Percentiles rank a stretch among this genome's conserved stretches.
These are phyloP conservation scores for Microchirus variegatus DNA, from an alignment of 2,797 vertebrate genomes.

Conservation along the genomic window DNA sequence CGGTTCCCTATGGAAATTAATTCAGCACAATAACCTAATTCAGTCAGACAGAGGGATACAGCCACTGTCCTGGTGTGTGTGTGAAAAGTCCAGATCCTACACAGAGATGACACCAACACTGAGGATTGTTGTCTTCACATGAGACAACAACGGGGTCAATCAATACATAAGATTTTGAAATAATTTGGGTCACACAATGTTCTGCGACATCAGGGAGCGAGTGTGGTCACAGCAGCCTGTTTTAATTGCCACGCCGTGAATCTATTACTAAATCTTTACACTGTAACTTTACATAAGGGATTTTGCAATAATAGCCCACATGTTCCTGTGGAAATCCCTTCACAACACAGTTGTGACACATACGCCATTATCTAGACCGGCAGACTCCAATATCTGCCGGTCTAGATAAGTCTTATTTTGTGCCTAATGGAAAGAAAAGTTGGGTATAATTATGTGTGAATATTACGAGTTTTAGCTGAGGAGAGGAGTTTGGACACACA, in stretches of 20 bases:
- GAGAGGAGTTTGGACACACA: too few relatives aligned
- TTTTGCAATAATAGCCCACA: not conserved
- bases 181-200: too few relatives aligned
- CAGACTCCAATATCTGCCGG: too few relatives aligned
- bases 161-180: too few relatives aligned
- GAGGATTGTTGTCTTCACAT: too few relatives aligned
- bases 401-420: too few relatives aligned
- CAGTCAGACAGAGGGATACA: conserved; percentile 54
- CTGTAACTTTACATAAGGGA: not conserved
- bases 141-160: too few relatives aligned
- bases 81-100: conserved; percentile 29
- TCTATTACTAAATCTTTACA: not conserved
- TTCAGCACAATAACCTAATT: conserved; percentile 76
- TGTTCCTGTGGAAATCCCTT: too few relatives aligned
- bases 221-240: not conserved
- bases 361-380: not conserved
- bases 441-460: too few relatives aligned
- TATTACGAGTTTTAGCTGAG: too few relatives aligned
- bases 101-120: not conserved
- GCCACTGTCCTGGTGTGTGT: conserved; percentile 17
- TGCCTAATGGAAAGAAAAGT: too few relatives aligned
- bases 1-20: conserved; percentile 75
- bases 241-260: not conserved
- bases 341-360: not conserved
- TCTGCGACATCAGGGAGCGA: not conserved